Conservation (phyloP, 2,888 invertebrate genomes). For the Thalpophila matura region DNA sequence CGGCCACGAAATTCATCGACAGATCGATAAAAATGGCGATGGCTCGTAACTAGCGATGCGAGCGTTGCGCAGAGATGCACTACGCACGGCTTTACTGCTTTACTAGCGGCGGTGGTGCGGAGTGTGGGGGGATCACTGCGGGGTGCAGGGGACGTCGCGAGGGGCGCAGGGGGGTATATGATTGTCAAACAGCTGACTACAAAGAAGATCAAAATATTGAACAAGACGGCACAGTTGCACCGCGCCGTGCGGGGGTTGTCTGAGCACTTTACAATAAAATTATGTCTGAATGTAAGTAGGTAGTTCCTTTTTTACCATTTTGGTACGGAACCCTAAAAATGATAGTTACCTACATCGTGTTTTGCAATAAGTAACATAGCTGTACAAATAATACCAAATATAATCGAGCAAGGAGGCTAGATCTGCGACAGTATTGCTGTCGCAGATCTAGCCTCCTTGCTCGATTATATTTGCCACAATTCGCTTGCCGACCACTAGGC, state of each 20-base stretch:
- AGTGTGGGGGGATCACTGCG: conserved; percentile 4
- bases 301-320: too few species aligned
- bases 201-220: conserved; percentile 73
- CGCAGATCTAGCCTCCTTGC: too few species aligned
- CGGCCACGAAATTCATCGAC: conserved; percentile 64
- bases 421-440: background rate
- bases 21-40: conserved; percentile 81
- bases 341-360: too few species aligned
- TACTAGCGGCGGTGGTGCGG: conserved; percentile 35
- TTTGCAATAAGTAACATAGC: background rate
- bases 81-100: conserved; percentile 72
- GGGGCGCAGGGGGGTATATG: conserved; percentile 67
- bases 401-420: too few species aligned
- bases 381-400: background rate
- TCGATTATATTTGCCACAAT: background rate
- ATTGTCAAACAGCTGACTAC: conserved; percentile 87
- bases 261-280: conserved; percentile 3
- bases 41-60: conserved; percentile 66
- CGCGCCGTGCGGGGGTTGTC: background rate
- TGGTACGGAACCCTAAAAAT: too few species aligned
- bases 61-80: conserved; percentile 77
- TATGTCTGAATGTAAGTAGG: too few species aligned
- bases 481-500: background rate
- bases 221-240: conserved; percentile 27
- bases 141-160: conserved; percentile 50